phyloP scores from a whole-genome alignment of 2,888 invertebrate species.

The Operophtera brumata region DNA sequence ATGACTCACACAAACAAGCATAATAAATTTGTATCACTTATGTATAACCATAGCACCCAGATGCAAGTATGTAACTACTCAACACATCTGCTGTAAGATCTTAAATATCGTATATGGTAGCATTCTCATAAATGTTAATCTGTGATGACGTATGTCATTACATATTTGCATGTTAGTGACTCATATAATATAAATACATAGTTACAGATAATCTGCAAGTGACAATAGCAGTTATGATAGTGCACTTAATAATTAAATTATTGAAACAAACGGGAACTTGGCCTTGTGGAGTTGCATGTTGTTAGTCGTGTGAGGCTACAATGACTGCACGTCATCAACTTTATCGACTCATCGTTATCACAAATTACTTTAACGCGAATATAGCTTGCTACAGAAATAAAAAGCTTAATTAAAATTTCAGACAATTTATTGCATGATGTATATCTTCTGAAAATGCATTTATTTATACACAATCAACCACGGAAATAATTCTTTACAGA shows the following conservation, averaged over 20 bases:
- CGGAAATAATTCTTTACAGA: constrained; percentile 73
- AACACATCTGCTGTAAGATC: constrained; percentile 60
- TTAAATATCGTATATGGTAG: constrained; percentile 62
- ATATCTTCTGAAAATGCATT: constrained; percentile 76
- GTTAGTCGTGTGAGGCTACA: constrained; percentile 79
- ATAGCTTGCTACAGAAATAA: constrained; percentile 59
- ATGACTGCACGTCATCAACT: constrained; percentile 79
- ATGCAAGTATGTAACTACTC: constrained; percentile 80
- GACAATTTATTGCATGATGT: constrained; percentile 73
- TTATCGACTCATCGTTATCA: constrained; percentile 54
- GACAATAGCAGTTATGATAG: constrained; percentile 79
- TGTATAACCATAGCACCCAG: constrained; percentile 80
- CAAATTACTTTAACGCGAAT: constrained; percentile 47
- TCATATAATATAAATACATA: constrained; percentile 80
- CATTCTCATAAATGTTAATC: constrained; percentile 75
- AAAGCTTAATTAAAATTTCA: constrained; percentile 69
- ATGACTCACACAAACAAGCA: constrained; percentile 74
- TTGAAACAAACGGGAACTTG: constrained; percentile 77
- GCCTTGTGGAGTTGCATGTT: constrained; percentile 79
- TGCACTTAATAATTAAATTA: constrained; percentile 75
- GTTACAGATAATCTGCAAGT: constrained; percentile 78
- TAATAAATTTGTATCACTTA: constrained; percentile 74
- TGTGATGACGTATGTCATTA: constrained; percentile 74
- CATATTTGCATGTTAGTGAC: constrained; percentile 82
- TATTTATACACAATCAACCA: constrained; percentile 75